A percentile compares a stretch with the other conserved stretches of the same genome.
These are phyloP conservation scores for Chromoteleia sp. DNA, from an alignment of 2,888 invertebrate species.

Conservation along the genomic window DNA sequence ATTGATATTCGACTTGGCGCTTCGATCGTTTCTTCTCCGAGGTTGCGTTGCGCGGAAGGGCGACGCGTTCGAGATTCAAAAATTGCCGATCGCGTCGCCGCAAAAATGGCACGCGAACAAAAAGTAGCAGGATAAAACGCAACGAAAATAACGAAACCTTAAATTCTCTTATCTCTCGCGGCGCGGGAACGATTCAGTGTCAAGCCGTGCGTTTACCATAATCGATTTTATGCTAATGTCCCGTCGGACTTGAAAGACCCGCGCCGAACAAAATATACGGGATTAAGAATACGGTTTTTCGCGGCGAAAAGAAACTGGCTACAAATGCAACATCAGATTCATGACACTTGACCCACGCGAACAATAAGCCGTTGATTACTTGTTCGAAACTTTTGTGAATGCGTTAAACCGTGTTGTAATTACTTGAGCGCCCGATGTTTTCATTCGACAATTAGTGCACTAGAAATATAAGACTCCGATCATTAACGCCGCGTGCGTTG, in stretches of 20 bases:
- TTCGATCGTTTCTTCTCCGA: slow-evolving; percentile 24
- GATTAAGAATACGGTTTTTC: slow-evolving; percentile 26
- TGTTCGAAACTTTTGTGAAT: slow-evolving; percentile 20
- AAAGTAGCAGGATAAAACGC: too few species aligned
- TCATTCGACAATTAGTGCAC: slow-evolving; percentile 38
- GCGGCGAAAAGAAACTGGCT: slow-evolving; percentile 6
- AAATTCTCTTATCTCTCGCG: slow-evolving; percentile 33
- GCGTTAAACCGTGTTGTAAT: slow-evolving; percentile 6
- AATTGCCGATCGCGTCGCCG: neutral
- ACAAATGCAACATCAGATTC: slow-evolving; percentile 57
- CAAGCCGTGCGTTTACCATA: slow-evolving; percentile 58
- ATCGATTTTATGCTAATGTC: slow-evolving; percentile 64
- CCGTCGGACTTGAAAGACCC: slow-evolving; percentile 38
- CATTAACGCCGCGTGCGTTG: neutral
- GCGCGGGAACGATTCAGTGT: slow-evolving; percentile 54
- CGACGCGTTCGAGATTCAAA: slow-evolving; percentile 10
- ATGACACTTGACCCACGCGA: slow-evolving; percentile 46
- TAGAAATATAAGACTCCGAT: neutral
- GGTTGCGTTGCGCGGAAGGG: slow-evolving; percentile 26
- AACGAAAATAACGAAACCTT: slow-evolving; percentile 22
- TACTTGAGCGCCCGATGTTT: slow-evolving; percentile 20
- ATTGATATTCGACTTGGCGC: slow-evolving; percentile 13
- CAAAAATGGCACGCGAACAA: slow-evolving; percentile 5
- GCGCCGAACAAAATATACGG: slow-evolving; percentile 15
- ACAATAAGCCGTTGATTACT: slow-evolving; percentile 6